phyloP scores from a whole-genome alignment of 1,140 invertebrate species.

The Drosophila arizonae region DNA sequence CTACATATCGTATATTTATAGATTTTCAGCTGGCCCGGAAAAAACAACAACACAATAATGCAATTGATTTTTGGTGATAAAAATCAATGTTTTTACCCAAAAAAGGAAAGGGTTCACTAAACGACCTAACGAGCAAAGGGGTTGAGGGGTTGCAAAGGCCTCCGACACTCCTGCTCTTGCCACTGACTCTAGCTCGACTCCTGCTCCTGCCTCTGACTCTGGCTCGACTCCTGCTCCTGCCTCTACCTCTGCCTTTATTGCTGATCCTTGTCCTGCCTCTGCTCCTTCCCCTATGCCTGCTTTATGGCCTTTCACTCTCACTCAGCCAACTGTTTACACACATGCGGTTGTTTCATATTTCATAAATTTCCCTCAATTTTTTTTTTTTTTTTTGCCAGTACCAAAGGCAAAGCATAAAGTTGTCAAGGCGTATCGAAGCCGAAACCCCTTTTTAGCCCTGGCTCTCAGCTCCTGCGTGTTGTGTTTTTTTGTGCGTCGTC shows the following conservation, averaged over 20 bases:
- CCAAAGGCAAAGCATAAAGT: slow-evolving; percentile 76
- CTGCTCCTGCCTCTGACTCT: slow-evolving; percentile 13
- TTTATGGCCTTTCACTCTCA: slow-evolving; percentile 20
- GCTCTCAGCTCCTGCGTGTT: slow-evolving; percentile 48
- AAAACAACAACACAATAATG: slow-evolving; percentile 60
- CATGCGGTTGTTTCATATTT: slow-evolving; percentile 81
- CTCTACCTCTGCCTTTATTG: background rate
- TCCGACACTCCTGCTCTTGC: slow-evolving; percentile 3
- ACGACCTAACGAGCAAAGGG: slow-evolving; percentile 30
- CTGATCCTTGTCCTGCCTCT: slow-evolving; percentile 3
- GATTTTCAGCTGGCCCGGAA: slow-evolving; percentile 27
- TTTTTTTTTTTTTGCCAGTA: slow-evolving; percentile 22
- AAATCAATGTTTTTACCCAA: slow-evolving; percentile 70
- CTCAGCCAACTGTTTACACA: slow-evolving; percentile 72
- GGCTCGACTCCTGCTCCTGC: slow-evolving; percentile 1
- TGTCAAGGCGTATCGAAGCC: slow-evolving; percentile 71
- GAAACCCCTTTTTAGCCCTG: slow-evolving; percentile 34
- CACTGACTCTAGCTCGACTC: background rate
- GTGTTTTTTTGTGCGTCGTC: slow-evolving; percentile 35
- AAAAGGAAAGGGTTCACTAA: slow-evolving; percentile 59
- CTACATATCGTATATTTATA: slow-evolving; percentile 49
- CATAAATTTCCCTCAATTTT: slow-evolving; percentile 50
- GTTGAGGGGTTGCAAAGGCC: slow-evolving; percentile 3
- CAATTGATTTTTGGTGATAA: slow-evolving; percentile 80
- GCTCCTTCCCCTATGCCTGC: slow-evolving; percentile 15